Evolutionary conservation across 2,113 vertebrate genomes (phyloP), one percentile per base, ranked within the genome.

Genomic region (Odocoileus hemionus): DNA sequence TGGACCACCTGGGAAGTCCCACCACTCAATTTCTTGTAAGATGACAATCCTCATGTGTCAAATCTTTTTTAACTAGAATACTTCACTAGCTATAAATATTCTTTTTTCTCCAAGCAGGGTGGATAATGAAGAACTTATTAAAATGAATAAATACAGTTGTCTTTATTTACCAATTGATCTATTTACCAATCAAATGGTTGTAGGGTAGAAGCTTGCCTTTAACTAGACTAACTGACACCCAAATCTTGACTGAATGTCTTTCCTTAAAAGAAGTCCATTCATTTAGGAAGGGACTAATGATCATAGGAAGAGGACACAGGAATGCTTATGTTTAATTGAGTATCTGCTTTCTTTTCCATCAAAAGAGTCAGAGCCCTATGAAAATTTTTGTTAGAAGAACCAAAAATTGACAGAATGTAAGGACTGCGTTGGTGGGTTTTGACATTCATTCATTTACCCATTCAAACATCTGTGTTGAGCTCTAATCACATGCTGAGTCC

Each of bases 271-370:
- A 14, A 58, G 14, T 12, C 10, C 10, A 30, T 26, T 74, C 7
- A 54, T 47, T 74, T 55, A 47, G 60, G 54, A 67, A 74, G 19
- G 60, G 25, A 13, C 26, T 85, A 64, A 60, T 19, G 87, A 89
- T n/a, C 33, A 33, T 33, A 94, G 79, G 43, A 93, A 87, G 89
- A 85, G 9, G 80, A 50, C 79, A 96, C 17, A 88, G 54, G 36
- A 83, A 55, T 13, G 8, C 90, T 98, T 90, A 67, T 89, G 91
- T 93, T 95, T 98, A 97, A 90, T 17, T 93, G 92, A 98, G 28
- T 43, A 33, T 96, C 97, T 94, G 70, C n/a, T 78, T 94, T 80
- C 79, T 96, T 98, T 98, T 98, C 86, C 78, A 78, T 97, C 74
- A 92, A 96, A 85, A 50, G 45, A 96, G 78, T 87, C 30, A 54